Percentiles rank a stretch among this genome's conserved stretches.
These are phyloP conservation scores for Etheostoma cragini DNA, from an alignment of 2,113 vertebrate genomes.

Conservation along the genomic window DNA sequence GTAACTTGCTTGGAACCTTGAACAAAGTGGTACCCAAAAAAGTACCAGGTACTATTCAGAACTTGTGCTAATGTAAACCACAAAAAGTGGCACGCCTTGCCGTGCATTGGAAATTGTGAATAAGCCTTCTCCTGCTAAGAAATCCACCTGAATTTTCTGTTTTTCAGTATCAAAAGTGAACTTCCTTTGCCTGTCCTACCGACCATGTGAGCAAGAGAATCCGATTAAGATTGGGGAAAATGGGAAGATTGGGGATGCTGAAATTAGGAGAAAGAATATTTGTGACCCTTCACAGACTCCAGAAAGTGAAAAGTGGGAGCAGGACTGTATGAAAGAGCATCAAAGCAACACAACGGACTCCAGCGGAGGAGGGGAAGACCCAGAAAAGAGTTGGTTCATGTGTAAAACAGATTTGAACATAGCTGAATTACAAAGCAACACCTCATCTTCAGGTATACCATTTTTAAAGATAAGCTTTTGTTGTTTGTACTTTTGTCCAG, in stretches of 20 bases:
- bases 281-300: slow-evolving; percentile 37
- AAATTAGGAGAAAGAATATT: neutral
- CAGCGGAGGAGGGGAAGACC: neutral
- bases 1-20: no score
- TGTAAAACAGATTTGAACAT: slow-evolving; percentile 65
- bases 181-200: slow-evolving; percentile 69
- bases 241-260: neutral
- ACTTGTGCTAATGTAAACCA: no score
- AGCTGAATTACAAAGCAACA: slow-evolving; percentile 30
- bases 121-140: neutral
- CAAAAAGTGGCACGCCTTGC: no score
- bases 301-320: slow-evolving; percentile 28
- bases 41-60: no score
- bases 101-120: no score
- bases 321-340: slow-evolving; percentile 27
- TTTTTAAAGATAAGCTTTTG: no score
- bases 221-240: slow-evolving; percentile 8
- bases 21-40: no score
- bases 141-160: slow-evolving; percentile 22
- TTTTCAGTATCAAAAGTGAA: slow-evolving; percentile 65
- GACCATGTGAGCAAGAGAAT: slow-evolving; percentile 29
- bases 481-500: neutral
- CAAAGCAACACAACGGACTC: slow-evolving; percentile 23
- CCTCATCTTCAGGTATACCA: slow-evolving; percentile 62
- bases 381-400: slow-evolving; percentile 51